Base-by-base conservation (phyloP, 2,113 vertebrate species). In the Megaleporinus macrocephalus region DNA sequence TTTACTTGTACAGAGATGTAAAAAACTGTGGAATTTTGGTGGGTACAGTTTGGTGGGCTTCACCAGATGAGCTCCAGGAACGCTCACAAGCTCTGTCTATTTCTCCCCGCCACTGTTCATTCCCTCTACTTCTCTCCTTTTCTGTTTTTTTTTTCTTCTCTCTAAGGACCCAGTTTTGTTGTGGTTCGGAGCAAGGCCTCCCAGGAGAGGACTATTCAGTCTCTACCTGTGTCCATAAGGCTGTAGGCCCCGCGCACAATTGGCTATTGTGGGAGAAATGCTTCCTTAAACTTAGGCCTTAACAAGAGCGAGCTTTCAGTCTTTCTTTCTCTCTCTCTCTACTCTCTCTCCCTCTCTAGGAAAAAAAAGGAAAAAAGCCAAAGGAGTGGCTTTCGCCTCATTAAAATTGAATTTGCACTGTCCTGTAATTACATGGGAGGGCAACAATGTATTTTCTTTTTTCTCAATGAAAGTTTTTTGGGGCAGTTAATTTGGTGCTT, bases 401-500 rank as follows among this genome's bases (percentile, higher is more conserved):
- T 96, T 93, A 96, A 95, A 96, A 95, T 91, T 94, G 94, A 94
- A 91, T 95, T 95, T 95, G 94, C 92, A 94, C 94, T 95, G 95
- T 96, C 94, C 95, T 95, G 94, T 97, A 96, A 98, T 98, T 96
- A 96, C 89, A 91, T 84, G 79, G 91, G 91, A 93, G 94, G 92
- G 95, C 93, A 96, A 97, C 96, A 97, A 97, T 97, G 96, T 97
- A 87, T 92, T 95, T 95, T 96, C 85, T 90, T 90, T 83, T 89
- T 81, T 89, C 81, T 94, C 94, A 96, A 93, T 94, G 92, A 92
- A 91, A 92, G 92, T 93, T 96, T 92, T 96, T 95, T 95, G 95
- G 96, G 95, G 95, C 96, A 96, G 95, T 98, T 98, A 96, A 98
- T 98, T 96, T 96, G 94, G 93, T 94, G 96, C 93, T 94, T 95